phyloP scores from a whole-genome alignment of 2,113 vertebrate species.

The Beaufortia kweichowensis region DNA sequence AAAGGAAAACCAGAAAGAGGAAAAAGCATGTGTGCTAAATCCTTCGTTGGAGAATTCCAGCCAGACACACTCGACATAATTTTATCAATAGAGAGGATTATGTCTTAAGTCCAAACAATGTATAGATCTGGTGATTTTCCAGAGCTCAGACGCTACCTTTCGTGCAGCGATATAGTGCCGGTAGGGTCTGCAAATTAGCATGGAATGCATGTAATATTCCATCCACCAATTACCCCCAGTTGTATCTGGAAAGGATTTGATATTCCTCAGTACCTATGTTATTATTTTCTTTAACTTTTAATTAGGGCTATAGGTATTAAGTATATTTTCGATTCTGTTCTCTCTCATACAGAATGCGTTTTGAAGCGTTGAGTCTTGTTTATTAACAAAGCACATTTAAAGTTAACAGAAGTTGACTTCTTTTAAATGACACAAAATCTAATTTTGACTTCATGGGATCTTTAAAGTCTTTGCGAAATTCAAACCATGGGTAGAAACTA shows the following conservation, averaged over 20 bases:
- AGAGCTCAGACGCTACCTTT: conserved; percentile 62
- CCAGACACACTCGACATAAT: conserved; percentile 68
- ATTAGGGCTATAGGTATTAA: conserved; percentile 58
- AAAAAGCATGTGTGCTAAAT: conserved; percentile 81
- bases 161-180: conserved; percentile 58
- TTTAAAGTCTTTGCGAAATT: no score
- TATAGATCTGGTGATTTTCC: conserved; percentile 71
- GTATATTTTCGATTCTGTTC: conserved; percentile 29
- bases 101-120: conserved; percentile 73
- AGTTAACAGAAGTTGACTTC: no score
- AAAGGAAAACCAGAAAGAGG: conserved; percentile 86
- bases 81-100: conserved; percentile 79
- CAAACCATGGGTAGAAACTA: background rate
- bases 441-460: background rate
- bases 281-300: conserved; percentile 58
- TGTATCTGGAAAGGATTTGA: conserved; percentile 60
- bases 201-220: conserved; percentile 59
- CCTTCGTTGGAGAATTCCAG: conserved; percentile 74
- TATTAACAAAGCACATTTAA: background rate
- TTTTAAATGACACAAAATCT: no score
- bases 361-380: background rate
- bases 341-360: conserved; percentile 43
- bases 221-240: conserved; percentile 53
- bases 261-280: conserved; percentile 51
- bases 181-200: conserved; percentile 61